Conservation (phyloP, 2,797 vertebrate genomes). For the Ataeniobius toweri region DNA sequence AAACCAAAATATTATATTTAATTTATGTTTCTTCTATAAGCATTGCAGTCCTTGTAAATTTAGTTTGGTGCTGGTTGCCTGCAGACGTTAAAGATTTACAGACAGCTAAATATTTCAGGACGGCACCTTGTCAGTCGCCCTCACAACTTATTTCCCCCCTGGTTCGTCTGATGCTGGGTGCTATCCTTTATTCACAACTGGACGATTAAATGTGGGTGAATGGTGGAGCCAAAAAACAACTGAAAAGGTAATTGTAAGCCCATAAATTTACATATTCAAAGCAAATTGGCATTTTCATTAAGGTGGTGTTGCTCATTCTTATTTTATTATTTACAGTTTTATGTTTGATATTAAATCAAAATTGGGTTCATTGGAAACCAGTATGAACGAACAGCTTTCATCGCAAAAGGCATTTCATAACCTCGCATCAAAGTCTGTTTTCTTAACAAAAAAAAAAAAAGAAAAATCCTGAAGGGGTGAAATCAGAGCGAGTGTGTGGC, state of each 20-base stretch:
- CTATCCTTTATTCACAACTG: slow-evolving; percentile 67
- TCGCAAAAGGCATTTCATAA: slow-evolving; percentile 83
- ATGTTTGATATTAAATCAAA: not conserved
- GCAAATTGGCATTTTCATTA: not conserved
- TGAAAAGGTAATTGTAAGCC: not conserved
- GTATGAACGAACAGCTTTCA: slow-evolving; percentile 85
- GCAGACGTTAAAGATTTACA: slow-evolving; percentile 74
- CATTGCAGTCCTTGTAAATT: slow-evolving; percentile 57
- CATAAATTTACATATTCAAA: not conserved
- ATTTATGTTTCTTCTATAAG: slow-evolving; percentile 63
- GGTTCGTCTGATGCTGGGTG: slow-evolving; percentile 34
- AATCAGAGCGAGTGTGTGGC: slow-evolving; percentile 71
- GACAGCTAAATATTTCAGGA: slow-evolving; percentile 72
- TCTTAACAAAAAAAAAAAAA: slow-evolving; percentile 79
- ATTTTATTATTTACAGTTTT: not conserved
- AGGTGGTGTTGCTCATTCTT: not conserved
- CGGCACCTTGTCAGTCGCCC: slow-evolving; percentile 66
- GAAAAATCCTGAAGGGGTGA: slow-evolving; percentile 83
- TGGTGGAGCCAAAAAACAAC: slow-evolving; percentile 24
- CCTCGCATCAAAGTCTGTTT: slow-evolving; percentile 85
- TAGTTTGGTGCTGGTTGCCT: slow-evolving; percentile 51
- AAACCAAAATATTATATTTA: slow-evolving; percentile 57
- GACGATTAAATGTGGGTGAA: slow-evolving; percentile 29
- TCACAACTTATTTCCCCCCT: slow-evolving; percentile 43
- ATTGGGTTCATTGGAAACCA: slow-evolving; percentile 32